Percentiles rank a stretch among this genome's conserved stretches.
These are phyloP conservation scores for Engraulis encrasicolus DNA, from an alignment of 2,113 vertebrate genomes.

Conservation along the genomic window DNA sequence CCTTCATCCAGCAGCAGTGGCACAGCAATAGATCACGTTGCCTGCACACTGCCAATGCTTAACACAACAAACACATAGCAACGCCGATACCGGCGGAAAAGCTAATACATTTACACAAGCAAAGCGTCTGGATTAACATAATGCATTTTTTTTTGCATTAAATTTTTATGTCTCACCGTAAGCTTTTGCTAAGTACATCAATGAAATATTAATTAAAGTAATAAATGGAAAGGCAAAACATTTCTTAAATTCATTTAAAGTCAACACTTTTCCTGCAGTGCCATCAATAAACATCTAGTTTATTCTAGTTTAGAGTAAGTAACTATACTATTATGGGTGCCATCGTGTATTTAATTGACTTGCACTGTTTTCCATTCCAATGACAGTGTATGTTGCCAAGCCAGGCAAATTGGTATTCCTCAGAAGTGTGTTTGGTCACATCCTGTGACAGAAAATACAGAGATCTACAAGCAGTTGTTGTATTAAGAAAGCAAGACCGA, in stretches of 20 bases:
- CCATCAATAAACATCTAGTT: conserved; percentile 11
- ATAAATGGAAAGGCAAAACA: background rate
- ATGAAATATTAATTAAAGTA: conserved; percentile 19
- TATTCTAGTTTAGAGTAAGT: background rate
- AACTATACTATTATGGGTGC: background rate
- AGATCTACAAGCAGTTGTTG: background rate
- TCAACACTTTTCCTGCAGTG: background rate
- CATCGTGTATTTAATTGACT: background rate
- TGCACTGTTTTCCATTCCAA: background rate
- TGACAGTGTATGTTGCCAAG: background rate
- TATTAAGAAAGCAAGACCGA: background rate
- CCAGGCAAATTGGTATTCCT: background rate
- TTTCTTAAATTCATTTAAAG: background rate
- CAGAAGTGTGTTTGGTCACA: background rate
- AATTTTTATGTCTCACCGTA: background rate
- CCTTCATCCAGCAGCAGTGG: background rate
- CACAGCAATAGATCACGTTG: conserved; percentile 9
- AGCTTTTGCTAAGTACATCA: conserved; percentile 16
- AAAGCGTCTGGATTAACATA: conserved; percentile 17
- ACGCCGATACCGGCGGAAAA: background rate
- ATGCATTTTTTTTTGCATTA: conserved; percentile 17
- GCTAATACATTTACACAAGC: conserved; percentile 6
- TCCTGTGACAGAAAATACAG: background rate
- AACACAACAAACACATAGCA: conserved; percentile 18
- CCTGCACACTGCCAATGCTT: background rate